Percentiles rank a stretch among this genome's conserved stretches.
Evolutionary conservation across 2,113 vertebrate genomes (phyloP).

Genomic region (Carassius gibelio): DNA sequence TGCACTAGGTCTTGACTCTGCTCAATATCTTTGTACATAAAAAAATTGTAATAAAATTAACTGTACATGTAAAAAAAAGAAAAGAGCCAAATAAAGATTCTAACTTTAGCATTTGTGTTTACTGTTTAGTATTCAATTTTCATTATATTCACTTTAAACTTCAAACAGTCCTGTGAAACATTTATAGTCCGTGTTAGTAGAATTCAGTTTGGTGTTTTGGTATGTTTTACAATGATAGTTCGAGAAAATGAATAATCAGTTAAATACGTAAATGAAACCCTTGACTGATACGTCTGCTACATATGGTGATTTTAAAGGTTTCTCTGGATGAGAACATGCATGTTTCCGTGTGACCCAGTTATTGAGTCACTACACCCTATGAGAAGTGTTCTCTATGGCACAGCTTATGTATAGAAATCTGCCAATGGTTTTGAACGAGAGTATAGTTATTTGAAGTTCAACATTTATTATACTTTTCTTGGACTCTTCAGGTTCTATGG

Average conservation of each 20-base stretch:
- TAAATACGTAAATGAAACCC: background rate
- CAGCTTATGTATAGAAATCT: background rate
- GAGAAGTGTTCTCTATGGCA: background rate
- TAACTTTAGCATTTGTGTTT: constrained; percentile 24
- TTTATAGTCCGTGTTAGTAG: background rate
- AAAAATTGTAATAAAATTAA: constrained; percentile 55
- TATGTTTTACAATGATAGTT: background rate
- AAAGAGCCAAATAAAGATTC: constrained; percentile 70
- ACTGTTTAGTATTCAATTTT: background rate
- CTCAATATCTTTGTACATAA: constrained; percentile 70
- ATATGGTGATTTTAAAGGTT: constrained; percentile 22
- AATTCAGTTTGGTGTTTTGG: no score
- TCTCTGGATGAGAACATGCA: background rate
- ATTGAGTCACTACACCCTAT: constrained; percentile 22
- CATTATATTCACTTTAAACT: background rate
- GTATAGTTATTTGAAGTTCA: background rate
- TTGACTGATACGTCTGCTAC: background rate
- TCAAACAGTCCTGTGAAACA: background rate
- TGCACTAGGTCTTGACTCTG: constrained; percentile 60
- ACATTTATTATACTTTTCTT: background rate
- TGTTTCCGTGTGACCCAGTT: background rate
- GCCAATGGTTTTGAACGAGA: background rate
- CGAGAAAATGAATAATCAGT: background rate
- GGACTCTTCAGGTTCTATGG: background rate
- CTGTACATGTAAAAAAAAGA: constrained; percentile 35